Conservation (phyloP, 2,113 vertebrate species). For the Synchiropus splendidus region DNA sequence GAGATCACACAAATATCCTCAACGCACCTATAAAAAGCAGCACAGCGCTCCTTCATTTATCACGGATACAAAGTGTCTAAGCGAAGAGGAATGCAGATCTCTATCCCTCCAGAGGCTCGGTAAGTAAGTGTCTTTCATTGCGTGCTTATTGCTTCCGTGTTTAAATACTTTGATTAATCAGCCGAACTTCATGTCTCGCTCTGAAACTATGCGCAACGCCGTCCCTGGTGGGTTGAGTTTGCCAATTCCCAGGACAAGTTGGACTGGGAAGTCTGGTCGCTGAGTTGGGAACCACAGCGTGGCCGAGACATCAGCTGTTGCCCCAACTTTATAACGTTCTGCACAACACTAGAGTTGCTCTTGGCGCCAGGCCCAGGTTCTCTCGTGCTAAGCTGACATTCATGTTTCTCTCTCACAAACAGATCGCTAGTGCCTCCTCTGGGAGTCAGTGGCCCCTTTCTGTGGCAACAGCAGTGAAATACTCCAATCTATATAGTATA, state of each 20-base stretch:
- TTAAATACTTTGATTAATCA: constrained; percentile 46
- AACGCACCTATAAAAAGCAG: no score
- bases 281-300: constrained; percentile 57
- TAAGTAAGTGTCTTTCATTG: constrained; percentile 40
- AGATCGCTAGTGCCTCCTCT: constrained; percentile 44
- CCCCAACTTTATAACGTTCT: constrained; percentile 60
- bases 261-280: constrained; percentile 58
- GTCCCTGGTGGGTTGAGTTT: constrained; percentile 57
- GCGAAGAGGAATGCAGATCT: constrained; percentile 46
- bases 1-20: no score
- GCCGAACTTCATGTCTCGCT: constrained; percentile 43
- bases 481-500: constrained; percentile 25
- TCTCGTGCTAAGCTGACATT: constrained; percentile 63
- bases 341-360: constrained; percentile 49
- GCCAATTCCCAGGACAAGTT: constrained; percentile 70
- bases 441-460: constrained; percentile 45
- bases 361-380: constrained; percentile 53
- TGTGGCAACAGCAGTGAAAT: constrained; percentile 53
- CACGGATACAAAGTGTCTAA: background rate
- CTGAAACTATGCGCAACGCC: constrained; percentile 45
- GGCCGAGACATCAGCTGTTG: constrained; percentile 69
- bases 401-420: constrained; percentile 62
- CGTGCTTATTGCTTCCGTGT: constrained; percentile 34
- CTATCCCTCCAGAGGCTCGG: constrained; percentile 31
- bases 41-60: no score